Evolutionary conservation across 2,113 vertebrate genomes (phyloP), one percentile per base, ranked within the genome.

Genomic region (Xiphorhynchus elegans): DNA sequence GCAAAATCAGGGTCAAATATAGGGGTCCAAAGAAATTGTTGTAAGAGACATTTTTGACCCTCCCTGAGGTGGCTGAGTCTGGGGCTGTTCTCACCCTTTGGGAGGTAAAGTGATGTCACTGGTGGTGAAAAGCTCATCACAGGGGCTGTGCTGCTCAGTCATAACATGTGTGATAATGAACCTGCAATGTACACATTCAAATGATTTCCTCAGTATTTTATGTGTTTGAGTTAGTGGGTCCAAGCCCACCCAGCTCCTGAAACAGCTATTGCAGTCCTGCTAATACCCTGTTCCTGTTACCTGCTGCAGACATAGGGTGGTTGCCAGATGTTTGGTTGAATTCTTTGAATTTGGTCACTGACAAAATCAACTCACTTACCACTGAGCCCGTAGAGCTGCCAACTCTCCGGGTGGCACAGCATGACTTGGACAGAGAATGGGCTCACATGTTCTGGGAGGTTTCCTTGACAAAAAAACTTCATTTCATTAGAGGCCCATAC

Each of bases 81-180:
- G 47, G 85, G 78, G 74, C 79, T 92, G 84, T 14, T 40, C 1
- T 23, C 56, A 46, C 25, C 70, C 47, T 86, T 40, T 1, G 1
- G 31, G 18, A 44, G 80, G 28, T 5, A 3, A 37, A 33, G 39
- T 31, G 62, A 37, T 63, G 53, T 55, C 75, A 11, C 18, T 46
- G 46, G 12, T 31, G 75, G 66, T 80, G 70, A 72, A 67, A 79
- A 73, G 28, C n/a, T 62, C 24, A n/a, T 67, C 70, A 11, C 20
- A 60, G 56, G 50, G 46, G 3, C 29, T 83, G 55, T 82, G 69
- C 62, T 89, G 84, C 76, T 86, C 73, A 50, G 23, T 25, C 53
- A 26, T 2, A 13, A 14, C 2, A 0, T 3, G 2, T 49, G n/a
- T 4, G 56, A 67, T 25, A 1, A 7, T 56, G 7, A 29, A n/a